A percentile compares a stretch with the other conserved stretches of the same genome.
Conservation (phyloP, 1,140 invertebrate species). For the Drosophila azteca region DNA sequence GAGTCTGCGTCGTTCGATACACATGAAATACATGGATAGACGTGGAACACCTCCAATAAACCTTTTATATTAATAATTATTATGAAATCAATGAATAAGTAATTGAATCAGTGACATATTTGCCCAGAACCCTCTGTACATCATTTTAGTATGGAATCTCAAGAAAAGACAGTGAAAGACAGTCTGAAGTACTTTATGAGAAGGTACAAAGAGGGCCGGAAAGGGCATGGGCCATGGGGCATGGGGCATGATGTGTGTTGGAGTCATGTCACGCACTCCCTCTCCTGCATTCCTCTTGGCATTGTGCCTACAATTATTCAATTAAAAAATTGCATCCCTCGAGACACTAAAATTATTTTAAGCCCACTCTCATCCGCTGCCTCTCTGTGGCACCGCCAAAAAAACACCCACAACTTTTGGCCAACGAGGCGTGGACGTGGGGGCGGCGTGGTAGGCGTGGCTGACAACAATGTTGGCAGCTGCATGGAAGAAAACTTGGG, state of each 20-base stretch:
- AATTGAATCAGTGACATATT: too few species aligned
- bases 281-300: slow-evolving; percentile 5
- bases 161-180: too few species aligned
- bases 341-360: slow-evolving; percentile 66
- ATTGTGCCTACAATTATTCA: slow-evolving; percentile 43
- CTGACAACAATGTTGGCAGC: slow-evolving; percentile 79
- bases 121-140: too few species aligned
- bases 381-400: not conserved
- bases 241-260: not conserved
- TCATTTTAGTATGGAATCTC: too few species aligned
- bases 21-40: too few species aligned
- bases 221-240: too few species aligned
- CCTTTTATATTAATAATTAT: too few species aligned
- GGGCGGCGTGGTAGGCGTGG: slow-evolving; percentile 34
- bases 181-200: too few species aligned
- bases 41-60: too few species aligned
- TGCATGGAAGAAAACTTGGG: slow-evolving; percentile 69
- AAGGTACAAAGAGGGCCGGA: too few species aligned
- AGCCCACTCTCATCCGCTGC: not conserved
- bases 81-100: too few species aligned
- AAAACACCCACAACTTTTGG: slow-evolving; percentile 24
- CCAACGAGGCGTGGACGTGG: slow-evolving; percentile 12
- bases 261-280: not conserved
- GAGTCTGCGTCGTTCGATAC: too few species aligned
- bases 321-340: slow-evolving; percentile 39